phyloP scores from a whole-genome alignment of 2,113 vertebrate genomes.

The Dasyornis broadbenti region DNA sequence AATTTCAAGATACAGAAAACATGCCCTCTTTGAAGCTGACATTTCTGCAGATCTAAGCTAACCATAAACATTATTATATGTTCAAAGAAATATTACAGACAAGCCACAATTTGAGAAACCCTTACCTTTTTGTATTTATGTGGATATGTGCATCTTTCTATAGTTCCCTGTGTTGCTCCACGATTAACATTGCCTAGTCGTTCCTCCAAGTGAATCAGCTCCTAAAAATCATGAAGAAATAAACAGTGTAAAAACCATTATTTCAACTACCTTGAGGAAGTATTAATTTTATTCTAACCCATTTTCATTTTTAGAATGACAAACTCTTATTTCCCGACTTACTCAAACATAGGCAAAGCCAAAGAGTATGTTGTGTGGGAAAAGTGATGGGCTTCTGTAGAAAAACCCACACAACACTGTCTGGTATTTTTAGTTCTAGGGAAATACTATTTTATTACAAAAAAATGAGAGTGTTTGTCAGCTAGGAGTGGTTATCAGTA shows the following conservation, averaged over 20 bases:
- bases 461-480: not conserved
- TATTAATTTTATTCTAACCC: not conserved
- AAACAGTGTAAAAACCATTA: conserved; percentile 15
- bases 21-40: not conserved
- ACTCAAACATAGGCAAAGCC: not conserved
- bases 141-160: conserved; percentile 99
- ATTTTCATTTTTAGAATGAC: not conserved
- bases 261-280: not conserved
- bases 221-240: conserved; percentile 73
- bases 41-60: not conserved
- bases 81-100: not conserved
- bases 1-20: not conserved
- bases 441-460: not conserved
- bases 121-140: conserved; percentile 99
- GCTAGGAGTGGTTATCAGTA: not conserved
- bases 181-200: conserved; percentile 96
- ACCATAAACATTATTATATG: not conserved
- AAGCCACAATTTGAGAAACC: not conserved
- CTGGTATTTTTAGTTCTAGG: not conserved
- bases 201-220: conserved; percentile 97
- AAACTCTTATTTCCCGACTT: not conserved
- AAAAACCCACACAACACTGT: not conserved
- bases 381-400: not conserved
- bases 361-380: not conserved
- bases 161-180: conserved; percentile 98